A percentile compares a stretch with the other conserved stretches of the same genome.
Evolutionary conservation across 2,113 vertebrate genomes (phyloP).

Genomic region (Poicephalus gulielmi): DNA sequence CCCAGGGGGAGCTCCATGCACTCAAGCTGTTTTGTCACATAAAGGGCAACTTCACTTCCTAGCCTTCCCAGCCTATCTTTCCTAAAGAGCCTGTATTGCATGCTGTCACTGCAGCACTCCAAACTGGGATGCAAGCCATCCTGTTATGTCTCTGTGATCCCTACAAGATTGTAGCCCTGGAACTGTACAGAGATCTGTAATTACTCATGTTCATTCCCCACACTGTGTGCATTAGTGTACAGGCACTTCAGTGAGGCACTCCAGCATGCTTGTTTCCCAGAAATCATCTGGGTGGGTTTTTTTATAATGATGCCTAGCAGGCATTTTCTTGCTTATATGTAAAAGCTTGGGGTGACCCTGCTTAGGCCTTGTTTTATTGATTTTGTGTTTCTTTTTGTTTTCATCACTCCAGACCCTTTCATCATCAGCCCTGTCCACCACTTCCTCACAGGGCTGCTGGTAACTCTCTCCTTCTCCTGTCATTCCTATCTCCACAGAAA

Average conservation of each 20-base stretch:
- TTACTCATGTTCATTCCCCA: background rate
- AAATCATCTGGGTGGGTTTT: background rate
- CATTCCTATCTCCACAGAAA: background rate
- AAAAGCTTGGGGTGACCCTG: background rate
- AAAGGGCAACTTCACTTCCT: background rate
- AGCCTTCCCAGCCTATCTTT: background rate
- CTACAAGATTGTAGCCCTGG: background rate
- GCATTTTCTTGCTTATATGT: background rate
- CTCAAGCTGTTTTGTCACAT: background rate
- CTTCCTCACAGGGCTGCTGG: background rate
- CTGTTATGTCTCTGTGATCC: background rate
- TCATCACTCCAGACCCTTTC: background rate
- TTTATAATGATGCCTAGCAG: background rate
- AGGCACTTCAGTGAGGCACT: background rate
- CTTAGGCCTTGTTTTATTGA: background rate
- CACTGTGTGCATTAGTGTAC: background rate
- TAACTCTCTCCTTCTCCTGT: background rate
- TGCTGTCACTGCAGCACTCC: background rate
- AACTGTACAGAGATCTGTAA: background rate
- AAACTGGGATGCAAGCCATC: background rate
- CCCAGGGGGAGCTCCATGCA: background rate
- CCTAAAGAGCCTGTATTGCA: background rate
- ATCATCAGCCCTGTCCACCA: background rate
- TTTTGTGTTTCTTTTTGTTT: background rate
- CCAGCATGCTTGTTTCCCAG: background rate